phyloP scores from a whole-genome alignment of 2,888 invertebrate genomes.

The Adelognathus sp. region DNA sequence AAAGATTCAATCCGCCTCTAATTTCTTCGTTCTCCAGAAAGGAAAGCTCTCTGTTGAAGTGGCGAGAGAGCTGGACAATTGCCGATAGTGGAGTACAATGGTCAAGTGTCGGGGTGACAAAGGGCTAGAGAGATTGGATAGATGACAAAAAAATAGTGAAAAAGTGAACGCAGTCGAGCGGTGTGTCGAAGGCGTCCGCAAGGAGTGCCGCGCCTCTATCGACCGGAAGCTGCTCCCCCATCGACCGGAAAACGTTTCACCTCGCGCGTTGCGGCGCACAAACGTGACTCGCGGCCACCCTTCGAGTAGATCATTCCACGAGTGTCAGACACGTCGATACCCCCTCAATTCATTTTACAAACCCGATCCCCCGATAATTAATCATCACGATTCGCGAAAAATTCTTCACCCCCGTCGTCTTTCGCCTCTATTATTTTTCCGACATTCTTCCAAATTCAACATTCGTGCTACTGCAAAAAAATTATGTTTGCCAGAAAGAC shows the following conservation, averaged over 20 bases:
- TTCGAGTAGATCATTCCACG: constrained; percentile 31
- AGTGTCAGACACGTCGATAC: background rate
- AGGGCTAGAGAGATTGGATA: background rate
- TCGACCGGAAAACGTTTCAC: constrained; percentile 74
- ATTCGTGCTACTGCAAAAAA: background rate
- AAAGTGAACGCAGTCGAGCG: constrained; percentile 14
- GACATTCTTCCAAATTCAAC: background rate
- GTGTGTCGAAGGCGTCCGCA: constrained; percentile 21
- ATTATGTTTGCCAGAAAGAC: background rate
- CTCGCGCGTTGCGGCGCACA: constrained; percentile 43
- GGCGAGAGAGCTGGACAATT: background rate
- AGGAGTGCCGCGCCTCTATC: constrained; percentile 73
- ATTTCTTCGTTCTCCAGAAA: background rate
- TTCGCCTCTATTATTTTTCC: background rate
- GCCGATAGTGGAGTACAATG: background rate
- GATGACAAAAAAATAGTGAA: background rate
- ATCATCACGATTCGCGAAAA: no score
- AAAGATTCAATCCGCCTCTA: no score
- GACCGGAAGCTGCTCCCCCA: constrained; percentile 71
- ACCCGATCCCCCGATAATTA: no score
- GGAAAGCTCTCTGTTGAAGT: background rate
- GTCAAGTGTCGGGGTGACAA: background rate
- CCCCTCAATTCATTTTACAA: background rate
- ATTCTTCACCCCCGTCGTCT: no score
- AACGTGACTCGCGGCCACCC: constrained; percentile 60